phyloP scores from a whole-genome alignment of 2,888 invertebrate genomes.

The Nomada ferruginata region DNA sequence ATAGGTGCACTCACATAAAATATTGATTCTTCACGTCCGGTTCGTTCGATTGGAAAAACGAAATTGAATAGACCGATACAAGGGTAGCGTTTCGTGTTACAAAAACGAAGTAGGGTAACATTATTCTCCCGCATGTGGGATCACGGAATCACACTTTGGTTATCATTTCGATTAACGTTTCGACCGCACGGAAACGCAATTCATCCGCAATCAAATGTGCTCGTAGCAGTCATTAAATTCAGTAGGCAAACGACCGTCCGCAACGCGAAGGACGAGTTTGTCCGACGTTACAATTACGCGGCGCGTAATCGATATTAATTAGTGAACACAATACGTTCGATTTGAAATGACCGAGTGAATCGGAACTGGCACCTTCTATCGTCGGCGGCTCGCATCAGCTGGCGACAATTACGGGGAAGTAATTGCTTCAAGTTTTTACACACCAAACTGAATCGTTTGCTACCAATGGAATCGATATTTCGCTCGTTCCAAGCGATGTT shows the following conservation, averaged over 20 bases:
- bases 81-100: conserved; percentile 12
- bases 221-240: conserved; percentile 53
- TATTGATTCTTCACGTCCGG: conserved; percentile 32
- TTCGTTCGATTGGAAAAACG: conserved; percentile 20
- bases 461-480: conserved; percentile 7
- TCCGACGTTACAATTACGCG: conserved; percentile 41
- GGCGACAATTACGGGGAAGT: conserved; percentile 13
- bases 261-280: conserved; percentile 6
- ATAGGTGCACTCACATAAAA: conserved; percentile 30
- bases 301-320: conserved; percentile 43
- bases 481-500: not conserved
- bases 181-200: conserved; percentile 43
- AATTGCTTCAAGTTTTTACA: conserved; percentile 22
- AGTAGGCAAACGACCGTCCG: conserved; percentile 23
- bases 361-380: conserved; percentile 23
- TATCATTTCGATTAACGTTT: conserved; percentile 23
- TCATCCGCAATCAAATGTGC: conserved; percentile 55
- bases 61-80: conserved; percentile 43
- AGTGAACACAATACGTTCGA: conserved; percentile 37
- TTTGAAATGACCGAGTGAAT: conserved; percentile 23
- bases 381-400: conserved; percentile 2
- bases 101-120: conserved; percentile 34
- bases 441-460: conserved; percentile 1
- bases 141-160: not conserved
- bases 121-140: conserved; percentile 32